Evolutionary conservation across 2,888 invertebrate genomes (phyloP).

Genomic region (Tipula unca): DNA sequence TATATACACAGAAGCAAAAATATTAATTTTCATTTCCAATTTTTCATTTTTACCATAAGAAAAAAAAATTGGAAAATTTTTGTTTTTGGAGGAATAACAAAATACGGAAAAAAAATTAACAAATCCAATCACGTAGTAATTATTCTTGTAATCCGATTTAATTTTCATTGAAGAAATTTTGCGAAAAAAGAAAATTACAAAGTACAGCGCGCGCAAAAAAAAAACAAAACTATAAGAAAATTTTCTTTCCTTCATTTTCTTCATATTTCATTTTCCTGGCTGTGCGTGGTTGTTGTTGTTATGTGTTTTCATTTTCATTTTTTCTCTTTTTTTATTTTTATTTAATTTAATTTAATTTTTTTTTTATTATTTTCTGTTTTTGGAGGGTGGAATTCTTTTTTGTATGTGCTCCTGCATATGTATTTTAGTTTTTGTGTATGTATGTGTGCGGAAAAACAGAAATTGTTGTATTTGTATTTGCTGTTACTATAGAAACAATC

Average conservation of each 20-base stretch:
- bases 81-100: neutral
- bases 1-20: neutral
- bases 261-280: neutral
- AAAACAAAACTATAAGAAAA: neutral
- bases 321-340: neutral
- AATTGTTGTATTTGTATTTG: slow-evolving; percentile 16
- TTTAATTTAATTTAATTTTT: neutral
- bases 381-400: slow-evolving; percentile 10
- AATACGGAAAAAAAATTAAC: neutral
- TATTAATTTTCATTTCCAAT: slow-evolving; percentile 14
- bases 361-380: slow-evolving; percentile 15
- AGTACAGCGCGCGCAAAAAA: neutral
- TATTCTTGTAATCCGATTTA: slow-evolving; percentile 18
- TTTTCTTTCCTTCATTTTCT: neutral
- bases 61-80: neutral
- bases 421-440: slow-evolving; percentile 1
- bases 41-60: neutral
- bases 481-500: slow-evolving; percentile 18
- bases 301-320: neutral
- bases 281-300: neutral
- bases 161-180: slow-evolving; percentile 1
- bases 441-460: neutral
- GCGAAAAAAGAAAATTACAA: slow-evolving; percentile 14
- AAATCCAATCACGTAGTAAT: slow-evolving; percentile 20
- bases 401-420: neutral